phyloP scores from a whole-genome alignment of 2,888 invertebrate species.

The Rhagonycha fulva region DNA sequence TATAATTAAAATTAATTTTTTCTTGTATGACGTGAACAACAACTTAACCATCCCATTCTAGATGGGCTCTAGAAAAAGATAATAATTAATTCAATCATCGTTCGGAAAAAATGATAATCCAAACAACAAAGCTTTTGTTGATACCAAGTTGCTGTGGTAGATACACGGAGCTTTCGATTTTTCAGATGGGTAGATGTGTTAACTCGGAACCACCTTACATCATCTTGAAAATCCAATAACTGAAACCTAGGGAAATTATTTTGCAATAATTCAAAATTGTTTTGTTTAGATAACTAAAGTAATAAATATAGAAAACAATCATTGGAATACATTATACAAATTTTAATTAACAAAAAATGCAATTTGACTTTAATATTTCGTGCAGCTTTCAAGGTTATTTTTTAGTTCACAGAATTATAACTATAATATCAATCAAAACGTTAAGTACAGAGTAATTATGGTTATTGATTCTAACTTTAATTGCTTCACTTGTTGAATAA shows the following conservation, averaged over 20 bases:
- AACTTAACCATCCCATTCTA: neutral
- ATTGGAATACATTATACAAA: neutral
- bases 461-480: neutral
- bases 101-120: neutral
- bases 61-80: neutral
- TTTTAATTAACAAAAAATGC: neutral
- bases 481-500: neutral
- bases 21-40: neutral
- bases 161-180: neutral
- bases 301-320: neutral
- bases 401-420: neutral
- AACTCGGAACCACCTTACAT: neutral
- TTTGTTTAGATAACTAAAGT: neutral
- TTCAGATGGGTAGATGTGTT: neutral
- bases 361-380: neutral
- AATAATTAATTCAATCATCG: neutral
- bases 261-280: neutral
- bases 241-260: neutral
- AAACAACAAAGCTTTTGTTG: neutral
- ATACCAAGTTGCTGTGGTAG: neutral
- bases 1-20: neutral
- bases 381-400: neutral
- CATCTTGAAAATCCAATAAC: neutral
- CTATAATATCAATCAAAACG: neutral
- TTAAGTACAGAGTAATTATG: neutral